Base-by-base conservation (phyloP, 2,888 invertebrate species). In the Agonopterix subpropinquella region DNA sequence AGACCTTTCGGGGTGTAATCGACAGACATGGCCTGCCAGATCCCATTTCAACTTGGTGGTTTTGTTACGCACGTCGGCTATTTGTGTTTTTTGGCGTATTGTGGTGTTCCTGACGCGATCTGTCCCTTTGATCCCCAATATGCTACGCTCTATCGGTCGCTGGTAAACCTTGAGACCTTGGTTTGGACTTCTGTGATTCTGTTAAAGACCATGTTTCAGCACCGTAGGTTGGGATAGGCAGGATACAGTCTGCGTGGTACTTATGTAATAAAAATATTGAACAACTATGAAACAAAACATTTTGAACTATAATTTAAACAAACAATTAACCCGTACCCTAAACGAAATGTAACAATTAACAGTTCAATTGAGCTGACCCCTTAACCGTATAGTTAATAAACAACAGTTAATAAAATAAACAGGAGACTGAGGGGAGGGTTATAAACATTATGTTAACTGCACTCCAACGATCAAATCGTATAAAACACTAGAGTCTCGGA, bases 401-500 rank as follows among this genome's bases (percentile, higher is more conserved):
- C 54, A 55, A 47, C 11, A 52, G 52, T 54, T 60, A 51, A 43
- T 42, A 44, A 41, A 43, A 51, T 47, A 43, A 49, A 15, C 50
- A 41, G 44, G 48, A 41, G 44, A n/a, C n/a, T n/a, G n/a, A 41
- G 35, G 36, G 28, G 45, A 43, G 47, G 39, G 53, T 58, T 61
- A 63, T 62, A 64, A 65, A 64, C 64, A 61, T 60, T 55, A 55
- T 56, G 73, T 69, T 73, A 74, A 73, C 66, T 72, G 61, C 75
- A 71, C 79, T 78, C 64, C 72, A 65, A 28, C 70, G 70, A 70
- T 61, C 72, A 68, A 73, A 73, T 76, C 70, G 70, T 70, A 71
- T 72, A 69, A 73, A 77, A 75, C 67, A 28, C 28, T 28, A 28
- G 28, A 66, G 62, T 53, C 59, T 55, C 11, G 50, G 52, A 57